phyloP scores from a whole-genome alignment of 1,140 invertebrate species.

The Nasonia giraulti region DNA sequence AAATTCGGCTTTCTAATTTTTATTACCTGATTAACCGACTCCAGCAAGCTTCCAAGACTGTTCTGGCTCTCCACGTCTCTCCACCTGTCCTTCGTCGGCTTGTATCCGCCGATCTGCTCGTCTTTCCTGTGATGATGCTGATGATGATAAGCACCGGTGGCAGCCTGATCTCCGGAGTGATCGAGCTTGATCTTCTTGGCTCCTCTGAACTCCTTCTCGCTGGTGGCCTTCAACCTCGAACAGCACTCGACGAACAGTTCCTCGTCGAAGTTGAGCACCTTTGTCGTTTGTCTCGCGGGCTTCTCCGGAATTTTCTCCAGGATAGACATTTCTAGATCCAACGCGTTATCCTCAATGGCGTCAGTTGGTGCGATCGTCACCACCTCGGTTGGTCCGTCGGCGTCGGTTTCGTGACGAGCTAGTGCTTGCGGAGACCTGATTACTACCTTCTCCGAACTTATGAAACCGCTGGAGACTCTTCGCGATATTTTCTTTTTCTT shows the following conservation, averaged over 20 bases:
- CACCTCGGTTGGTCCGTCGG: slow-evolving; percentile 54
- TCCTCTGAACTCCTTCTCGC: slow-evolving; percentile 70
- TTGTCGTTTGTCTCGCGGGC: slow-evolving; percentile 58
- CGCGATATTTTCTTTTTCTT: slow-evolving; percentile 25
- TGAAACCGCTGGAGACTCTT: slow-evolving; percentile 58
- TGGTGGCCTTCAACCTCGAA: slow-evolving; percentile 70
- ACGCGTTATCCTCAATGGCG: slow-evolving; percentile 69
- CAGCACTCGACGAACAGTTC: slow-evolving; percentile 72
- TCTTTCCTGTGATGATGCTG: slow-evolving; percentile 60
- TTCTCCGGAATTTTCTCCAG: slow-evolving; percentile 36
- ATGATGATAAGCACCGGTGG: too few relatives aligned
- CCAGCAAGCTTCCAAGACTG: slow-evolving; percentile 68
- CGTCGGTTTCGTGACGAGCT: slow-evolving; percentile 55
- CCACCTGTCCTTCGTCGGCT: slow-evolving; percentile 65
- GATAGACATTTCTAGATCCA: slow-evolving; percentile 65
- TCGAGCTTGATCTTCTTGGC: slow-evolving; percentile 72
- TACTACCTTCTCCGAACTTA: slow-evolving; percentile 60
- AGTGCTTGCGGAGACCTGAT: slow-evolving; percentile 61
- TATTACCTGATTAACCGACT: slow-evolving; percentile 71
- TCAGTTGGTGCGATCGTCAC: slow-evolving; percentile 70
- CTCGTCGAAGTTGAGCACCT: slow-evolving; percentile 71
- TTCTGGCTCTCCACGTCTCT: slow-evolving; percentile 70
- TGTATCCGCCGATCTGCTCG: slow-evolving; percentile 60
- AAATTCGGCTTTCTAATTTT: not conserved
- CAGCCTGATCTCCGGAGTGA: slow-evolving; percentile 57